Evolutionary conservation across 2,888 invertebrate species (phyloP), one percentile per base, ranked within the genome.

Genomic region (Eupithecia tripunctaria): DNA sequence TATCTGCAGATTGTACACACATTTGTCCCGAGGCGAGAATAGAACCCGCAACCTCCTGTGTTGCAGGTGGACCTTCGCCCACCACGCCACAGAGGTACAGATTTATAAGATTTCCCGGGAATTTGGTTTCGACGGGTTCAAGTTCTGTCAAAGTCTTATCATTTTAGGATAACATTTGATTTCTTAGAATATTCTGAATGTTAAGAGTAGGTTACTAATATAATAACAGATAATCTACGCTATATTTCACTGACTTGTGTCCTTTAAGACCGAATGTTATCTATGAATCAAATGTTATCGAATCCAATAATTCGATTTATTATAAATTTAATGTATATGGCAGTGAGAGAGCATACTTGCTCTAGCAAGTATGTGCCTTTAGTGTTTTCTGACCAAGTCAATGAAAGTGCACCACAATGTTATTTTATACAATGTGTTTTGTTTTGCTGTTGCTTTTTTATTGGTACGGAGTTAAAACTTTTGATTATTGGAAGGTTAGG

Each of bases 401-500:
- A 56, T 56, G 12, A 14, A 21, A 65, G 14, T 56, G 4, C 4
- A 63, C 2, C 4, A 63, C 2, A 36, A 63, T 32, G n/a, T 1
- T 63, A 12, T 36, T 63, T 63, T 63, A 32, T 63, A 36, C 15
- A 32, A 36, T 36, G 36, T 0, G 36, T 32, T 63, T 36, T 8
- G 62, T 32, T 63, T 63, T 63, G 43, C 25, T 65, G 41, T 65
- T 65, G 15, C 27, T 65, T 25, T 38, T 65, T 2, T 43, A 41
- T 38, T 38, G 41, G 38, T 64, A 64, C 38, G 64, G 64, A 21
- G 38, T 36, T 7, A 84, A 82, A 64, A 88, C 80, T 29, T 85
- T 84, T 68, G 78, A 80, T 65, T 89, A 89, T 72, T 88, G 88
- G 88, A 75, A 80, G 66, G 79, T 80, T 15, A 84, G 78, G 72